Percentiles rank a stretch among this genome's conserved stretches.
phyloP scores from a whole-genome alignment of 2,113 vertebrate genomes.

The Isurus oxyrinchus region DNA sequence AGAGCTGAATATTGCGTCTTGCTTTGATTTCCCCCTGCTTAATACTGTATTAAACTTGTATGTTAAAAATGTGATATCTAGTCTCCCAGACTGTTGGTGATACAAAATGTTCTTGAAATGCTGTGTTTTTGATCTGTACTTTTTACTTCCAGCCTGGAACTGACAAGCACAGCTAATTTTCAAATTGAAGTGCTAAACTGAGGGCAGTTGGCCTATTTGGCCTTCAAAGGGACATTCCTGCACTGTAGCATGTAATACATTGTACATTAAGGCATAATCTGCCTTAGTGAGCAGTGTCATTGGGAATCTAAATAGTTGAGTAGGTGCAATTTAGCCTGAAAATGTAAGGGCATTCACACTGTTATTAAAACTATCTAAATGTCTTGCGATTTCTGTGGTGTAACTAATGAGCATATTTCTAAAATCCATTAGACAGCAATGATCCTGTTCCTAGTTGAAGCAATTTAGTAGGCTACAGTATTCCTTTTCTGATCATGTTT shows the following conservation, averaged over 20 bases:
- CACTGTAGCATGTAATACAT: not conserved
- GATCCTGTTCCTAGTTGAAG: not conserved
- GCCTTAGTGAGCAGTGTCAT: not conserved
- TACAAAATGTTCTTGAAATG: not conserved
- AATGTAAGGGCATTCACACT: not conserved
- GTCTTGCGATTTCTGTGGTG: not conserved
- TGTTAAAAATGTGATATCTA: not conserved
- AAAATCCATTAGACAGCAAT: not conserved
- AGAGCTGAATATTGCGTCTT: not conserved
- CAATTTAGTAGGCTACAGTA: not conserved
- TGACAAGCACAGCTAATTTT: not conserved
- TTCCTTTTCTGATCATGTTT: not conserved
- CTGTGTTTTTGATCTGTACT: not conserved
- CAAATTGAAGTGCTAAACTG: not conserved
- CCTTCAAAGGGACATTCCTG: not conserved
- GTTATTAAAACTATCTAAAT: not conserved
- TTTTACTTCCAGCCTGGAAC: not conserved
- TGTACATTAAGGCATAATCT: not conserved
- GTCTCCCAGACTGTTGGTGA: not conserved
- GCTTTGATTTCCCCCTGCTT: not conserved
- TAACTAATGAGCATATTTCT: not conserved
- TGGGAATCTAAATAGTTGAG: not conserved
- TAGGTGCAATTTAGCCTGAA: not conserved
- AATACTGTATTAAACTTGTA: not conserved
- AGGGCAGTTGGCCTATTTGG: not conserved